Evolutionary conservation across 92 coral and sea anemone genomes (phyloP).

Genomic region (Zoanthus gigantus): DNA sequence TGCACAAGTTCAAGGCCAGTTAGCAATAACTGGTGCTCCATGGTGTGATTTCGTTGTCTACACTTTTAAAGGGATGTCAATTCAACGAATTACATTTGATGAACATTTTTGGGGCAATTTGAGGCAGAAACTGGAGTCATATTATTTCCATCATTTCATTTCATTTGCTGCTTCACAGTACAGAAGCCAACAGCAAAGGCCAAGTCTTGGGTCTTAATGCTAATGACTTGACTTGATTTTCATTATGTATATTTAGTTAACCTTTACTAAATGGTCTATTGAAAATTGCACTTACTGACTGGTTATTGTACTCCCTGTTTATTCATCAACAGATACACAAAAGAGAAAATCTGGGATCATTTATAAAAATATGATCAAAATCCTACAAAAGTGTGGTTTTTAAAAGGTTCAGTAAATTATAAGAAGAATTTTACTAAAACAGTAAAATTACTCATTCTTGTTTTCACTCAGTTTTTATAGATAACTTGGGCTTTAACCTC

Average conservation of each 20-base stretch:
- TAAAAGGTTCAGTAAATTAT: not conserved
- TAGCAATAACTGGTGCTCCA: not conserved
- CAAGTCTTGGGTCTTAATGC: not conserved
- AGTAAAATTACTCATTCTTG: not conserved
- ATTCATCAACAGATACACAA: not conserved
- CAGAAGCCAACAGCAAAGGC: conserved; percentile 16
- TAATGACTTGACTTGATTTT: conserved; percentile 4
- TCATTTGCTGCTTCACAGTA: conserved; percentile 18
- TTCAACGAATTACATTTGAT: conserved; percentile 13
- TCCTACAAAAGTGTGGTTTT: conserved; percentile 3
- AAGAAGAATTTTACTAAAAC: not conserved
- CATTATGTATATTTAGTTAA: conserved; percentile 3
- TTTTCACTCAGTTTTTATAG: not conserved
- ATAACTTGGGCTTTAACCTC: conserved; percentile 1
- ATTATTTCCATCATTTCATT: conserved; percentile 6
- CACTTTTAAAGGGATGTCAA: conserved; percentile 4
- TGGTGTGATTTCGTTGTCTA: conserved; percentile 10
- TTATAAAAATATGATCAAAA: not conserved
- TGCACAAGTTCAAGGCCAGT: conserved; percentile 19
- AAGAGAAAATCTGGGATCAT: conserved; percentile 1
- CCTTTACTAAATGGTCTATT: not conserved
- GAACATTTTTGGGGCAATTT: not conserved
- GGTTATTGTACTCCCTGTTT: not conserved
- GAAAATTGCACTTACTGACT: not conserved
- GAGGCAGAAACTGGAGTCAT: conserved; percentile 5